Evolutionary conservation across 2,888 invertebrate genomes (phyloP).

Genomic region (Agapostemon virescens): DNA sequence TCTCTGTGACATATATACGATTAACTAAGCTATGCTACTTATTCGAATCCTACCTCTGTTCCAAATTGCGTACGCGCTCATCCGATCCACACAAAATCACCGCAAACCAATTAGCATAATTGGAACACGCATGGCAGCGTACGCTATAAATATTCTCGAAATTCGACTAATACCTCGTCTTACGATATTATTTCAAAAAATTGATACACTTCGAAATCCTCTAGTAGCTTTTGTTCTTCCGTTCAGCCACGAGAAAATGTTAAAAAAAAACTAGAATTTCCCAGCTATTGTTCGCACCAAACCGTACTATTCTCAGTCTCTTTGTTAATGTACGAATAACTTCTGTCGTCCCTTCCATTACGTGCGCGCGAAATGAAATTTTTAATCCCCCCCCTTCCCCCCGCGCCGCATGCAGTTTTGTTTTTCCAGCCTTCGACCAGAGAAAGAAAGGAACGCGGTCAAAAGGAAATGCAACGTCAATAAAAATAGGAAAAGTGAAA

Average conservation of each 20-base stretch:
- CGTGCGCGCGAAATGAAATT: constrained; percentile 36
- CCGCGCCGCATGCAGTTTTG: background rate
- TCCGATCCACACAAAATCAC: background rate
- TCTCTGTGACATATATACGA: background rate
- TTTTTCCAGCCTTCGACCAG: background rate
- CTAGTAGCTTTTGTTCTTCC: background rate
- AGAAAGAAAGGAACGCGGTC: no score
- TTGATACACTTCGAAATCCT: background rate
- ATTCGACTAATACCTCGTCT: background rate
- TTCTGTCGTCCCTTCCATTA: constrained; percentile 9
- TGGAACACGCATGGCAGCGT: background rate
- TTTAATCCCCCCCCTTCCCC: background rate
- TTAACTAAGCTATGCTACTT: no score
- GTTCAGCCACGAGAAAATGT: background rate
- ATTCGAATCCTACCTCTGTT: background rate
- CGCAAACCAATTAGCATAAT: background rate
- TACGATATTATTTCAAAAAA: background rate
- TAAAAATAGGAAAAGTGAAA: background rate
- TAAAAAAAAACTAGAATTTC: background rate
- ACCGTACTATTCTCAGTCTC: background rate
- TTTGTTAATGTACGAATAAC: constrained; percentile 16
- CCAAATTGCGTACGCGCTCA: background rate
- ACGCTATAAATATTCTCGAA: background rate
- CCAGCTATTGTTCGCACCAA: no score
- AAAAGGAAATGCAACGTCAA: background rate